Base-by-base conservation (phyloP, 2,113 vertebrate genomes). In the Emberiza fucata region DNA sequence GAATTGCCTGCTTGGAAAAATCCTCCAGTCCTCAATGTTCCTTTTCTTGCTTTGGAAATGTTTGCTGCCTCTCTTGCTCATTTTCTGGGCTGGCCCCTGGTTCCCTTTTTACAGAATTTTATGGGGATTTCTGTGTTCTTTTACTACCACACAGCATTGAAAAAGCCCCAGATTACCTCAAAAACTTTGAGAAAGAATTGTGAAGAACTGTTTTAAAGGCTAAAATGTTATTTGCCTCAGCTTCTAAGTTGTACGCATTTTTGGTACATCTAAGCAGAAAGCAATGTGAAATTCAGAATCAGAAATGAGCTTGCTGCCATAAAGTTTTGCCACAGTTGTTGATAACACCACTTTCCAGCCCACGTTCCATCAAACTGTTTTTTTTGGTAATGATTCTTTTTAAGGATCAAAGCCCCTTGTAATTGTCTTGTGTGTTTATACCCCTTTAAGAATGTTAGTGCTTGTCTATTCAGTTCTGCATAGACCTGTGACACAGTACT, bases 401-500 rank as follows among this genome's bases (percentile, higher is more conserved):
- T 25, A 47, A 48, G 63, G 15, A 40, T 11, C 45, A 86, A 22
- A 51, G 14, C 1, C 4, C 4, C 4, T 70, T 48, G 9, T 40
- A 39, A 42, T 1, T 8, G 1, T 24, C 4, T 20, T 53, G 8
- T 42, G 25, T 65, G 15, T 24, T 59, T 22, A 31, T 28, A 22
- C 0, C 22, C 11, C 8, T 63, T 24, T 33, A 59, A 59, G 23
- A 53, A 18, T 14, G 6, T 14, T 48, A 8, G 7, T 72, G 3
- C 17, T 27, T 72, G 19, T n/a, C 28, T 48, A 3, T 37, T 9
- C 2, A 90, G 56, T 27, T 11, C 23, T 78, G 11, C 4, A 11
- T 20, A 79, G 39, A 31, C 0, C 0, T 40, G 6, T 50, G 28
- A 39, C 13, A 59, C 2, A 44, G 7, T n/a, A n/a, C 15, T 61